A percentile compares a stretch with the other conserved stretches of the same genome.
Conservation (phyloP, 2,113 vertebrate genomes). For the Lepus europaeus region DNA sequence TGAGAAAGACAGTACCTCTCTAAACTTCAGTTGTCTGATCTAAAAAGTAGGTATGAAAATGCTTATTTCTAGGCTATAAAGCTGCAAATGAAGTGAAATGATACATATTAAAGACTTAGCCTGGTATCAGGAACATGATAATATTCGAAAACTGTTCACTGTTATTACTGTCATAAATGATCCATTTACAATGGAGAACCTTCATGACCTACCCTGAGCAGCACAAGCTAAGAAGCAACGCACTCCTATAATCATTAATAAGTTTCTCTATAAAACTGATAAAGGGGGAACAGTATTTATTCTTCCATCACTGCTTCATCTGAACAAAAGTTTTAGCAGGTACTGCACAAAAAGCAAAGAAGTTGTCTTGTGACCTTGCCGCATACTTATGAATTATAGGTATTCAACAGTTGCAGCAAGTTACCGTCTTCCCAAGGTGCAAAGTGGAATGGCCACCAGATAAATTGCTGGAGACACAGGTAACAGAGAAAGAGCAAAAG, state of each 20-base stretch:
- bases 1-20: not conserved
- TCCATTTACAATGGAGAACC: not conserved
- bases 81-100: not conserved
- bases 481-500: not conserved
- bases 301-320: not conserved
- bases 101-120: not conserved
- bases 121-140: not conserved
- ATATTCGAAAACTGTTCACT: not conserved
- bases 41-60: not conserved
- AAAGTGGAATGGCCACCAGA: not conserved
- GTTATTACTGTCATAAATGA: not conserved
- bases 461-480: not conserved
- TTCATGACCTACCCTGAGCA: not conserved
- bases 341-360: not conserved
- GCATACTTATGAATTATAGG: not conserved
- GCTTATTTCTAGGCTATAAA: not conserved
- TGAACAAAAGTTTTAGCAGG: not conserved
- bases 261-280: constrained; percentile 14
- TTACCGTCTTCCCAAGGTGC: not conserved
- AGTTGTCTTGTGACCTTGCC: not conserved
- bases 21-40: not conserved
- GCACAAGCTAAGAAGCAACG: not conserved
- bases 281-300: not conserved
- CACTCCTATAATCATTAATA: not conserved
- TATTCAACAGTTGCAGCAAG: not conserved